A percentile compares a stretch with the other conserved stretches of the same genome.
Evolutionary conservation across 2,113 vertebrate genomes (phyloP).

Genomic region (Trinectes maculatus): DNA sequence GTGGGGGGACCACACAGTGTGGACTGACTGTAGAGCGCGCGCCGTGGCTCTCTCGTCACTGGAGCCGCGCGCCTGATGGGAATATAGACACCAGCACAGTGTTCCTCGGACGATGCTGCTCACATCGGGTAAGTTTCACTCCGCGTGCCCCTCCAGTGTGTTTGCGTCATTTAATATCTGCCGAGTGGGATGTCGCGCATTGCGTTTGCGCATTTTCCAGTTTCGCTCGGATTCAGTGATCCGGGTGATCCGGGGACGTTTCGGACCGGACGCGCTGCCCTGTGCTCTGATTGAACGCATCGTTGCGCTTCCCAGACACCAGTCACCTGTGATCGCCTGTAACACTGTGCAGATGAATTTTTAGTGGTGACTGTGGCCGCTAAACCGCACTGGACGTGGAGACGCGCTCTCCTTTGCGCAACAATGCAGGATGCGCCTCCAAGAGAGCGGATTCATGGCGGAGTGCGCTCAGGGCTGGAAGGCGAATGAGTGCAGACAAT

Average conservation of each 20-base stretch:
- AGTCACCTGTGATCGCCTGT: no score
- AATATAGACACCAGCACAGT: slow-evolving; percentile 72
- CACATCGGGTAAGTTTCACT: slow-evolving; percentile 75
- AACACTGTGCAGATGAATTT: slow-evolving; percentile 3
- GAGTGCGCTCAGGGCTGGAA: not conserved
- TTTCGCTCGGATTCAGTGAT: slow-evolving; percentile 44
- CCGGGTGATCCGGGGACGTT: slow-evolving; percentile 12
- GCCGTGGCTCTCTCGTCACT: slow-evolving; percentile 54
- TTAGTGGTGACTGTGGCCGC: slow-evolving; percentile 36
- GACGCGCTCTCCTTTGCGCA: slow-evolving; percentile 70
- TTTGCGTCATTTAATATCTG: slow-evolving; percentile 3
- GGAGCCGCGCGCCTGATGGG: slow-evolving; percentile 72
- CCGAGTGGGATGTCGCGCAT: not conserved
- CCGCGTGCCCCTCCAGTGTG: not conserved
- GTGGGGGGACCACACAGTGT: slow-evolving; percentile 68
- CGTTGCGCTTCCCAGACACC: not conserved
- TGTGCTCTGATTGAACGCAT: not conserved
- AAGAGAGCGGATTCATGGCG: slow-evolving; percentile 19
- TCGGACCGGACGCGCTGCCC: not conserved
- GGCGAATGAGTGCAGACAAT: not conserved
- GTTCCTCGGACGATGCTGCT: slow-evolving; percentile 45
- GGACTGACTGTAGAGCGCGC: slow-evolving; percentile 71
- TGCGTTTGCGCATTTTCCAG: slow-evolving; percentile 47
- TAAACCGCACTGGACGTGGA: slow-evolving; percentile 46
- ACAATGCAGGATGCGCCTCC: slow-evolving; percentile 54